Conservation (phyloP, 1,140 invertebrate species). For the Pentalonia nigronervosa region DNA sequence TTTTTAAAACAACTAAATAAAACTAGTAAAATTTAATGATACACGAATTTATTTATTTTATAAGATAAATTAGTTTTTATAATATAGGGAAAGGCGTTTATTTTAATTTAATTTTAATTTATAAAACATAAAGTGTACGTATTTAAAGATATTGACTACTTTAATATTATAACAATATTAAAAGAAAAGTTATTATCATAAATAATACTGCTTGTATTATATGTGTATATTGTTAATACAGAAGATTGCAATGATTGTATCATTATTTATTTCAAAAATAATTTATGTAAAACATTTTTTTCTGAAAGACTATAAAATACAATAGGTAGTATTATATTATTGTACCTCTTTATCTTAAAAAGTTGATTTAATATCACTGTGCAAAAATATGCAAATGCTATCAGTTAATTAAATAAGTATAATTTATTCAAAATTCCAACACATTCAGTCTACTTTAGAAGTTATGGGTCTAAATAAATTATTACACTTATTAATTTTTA, state of each 20-base stretch:
- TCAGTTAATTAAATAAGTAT: not conserved
- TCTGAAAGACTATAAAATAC: no score
- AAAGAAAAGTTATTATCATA: not conserved
- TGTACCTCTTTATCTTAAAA: no score
- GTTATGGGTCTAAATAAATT: not conserved
- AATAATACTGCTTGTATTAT: not conserved
- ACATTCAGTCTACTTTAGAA: not conserved
- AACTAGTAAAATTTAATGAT: not conserved
- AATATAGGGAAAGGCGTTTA: not conserved
- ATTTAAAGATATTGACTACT: not conserved
- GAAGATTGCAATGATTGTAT: no score
- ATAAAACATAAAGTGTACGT: not conserved
- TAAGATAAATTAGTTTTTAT: not conserved
- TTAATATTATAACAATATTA: not conserved
- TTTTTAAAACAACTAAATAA: conserved; percentile 10
- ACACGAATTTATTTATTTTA: not conserved
- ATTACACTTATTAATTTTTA: not conserved
- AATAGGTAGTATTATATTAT: not conserved
- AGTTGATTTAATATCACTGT: not conserved
- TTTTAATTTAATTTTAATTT: not conserved
- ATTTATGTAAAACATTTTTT: no score
- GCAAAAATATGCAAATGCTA: not conserved
- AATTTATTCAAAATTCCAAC: not conserved
- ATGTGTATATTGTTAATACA: no score
- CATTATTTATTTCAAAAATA: no score